Base-by-base conservation (phyloP, 2,888 invertebrate species). In the Andrena fulva region DNA sequence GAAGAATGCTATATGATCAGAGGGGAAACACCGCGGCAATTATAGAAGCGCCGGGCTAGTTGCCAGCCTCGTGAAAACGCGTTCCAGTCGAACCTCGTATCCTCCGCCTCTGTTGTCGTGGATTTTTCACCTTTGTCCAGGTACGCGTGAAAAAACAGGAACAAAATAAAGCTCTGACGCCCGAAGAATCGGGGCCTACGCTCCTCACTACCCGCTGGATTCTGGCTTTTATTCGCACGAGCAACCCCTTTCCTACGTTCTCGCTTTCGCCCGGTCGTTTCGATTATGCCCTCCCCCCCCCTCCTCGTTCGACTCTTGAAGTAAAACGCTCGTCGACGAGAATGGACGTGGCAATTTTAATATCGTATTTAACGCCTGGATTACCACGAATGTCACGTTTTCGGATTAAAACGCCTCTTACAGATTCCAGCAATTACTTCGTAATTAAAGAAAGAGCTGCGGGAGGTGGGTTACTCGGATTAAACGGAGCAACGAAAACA, bases 261-360 rank as follows among this genome's bases (percentile, higher is more conserved):
- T 72, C 68, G 52, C 29, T 72, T 27, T 31, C 63, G 8, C 29
- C 1, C 12, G 20, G n/a, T 31, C 42, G 48, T 35, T 68, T 67
- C 27, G 62, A 68, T 68, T 50, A 42, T 54, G 12, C 50, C n/a
- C 12, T 31, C 20, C 63, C 54, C 0, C 10, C 0, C 10, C 2
- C 35, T 2, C 35, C 10, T 1, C 42, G 31, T 27, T 4, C 35
- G 24, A 48, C 16, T 16, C 29, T 12, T 12, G 10, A 3, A 8
- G 63, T 54, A 27, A 31, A 33, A 12, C 50, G 20, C 42, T 16
- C 42, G 42, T 42, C 16, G 42, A 42, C 42, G 12, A 16, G 42
- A 42, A 16, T 42, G 16, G 42, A 42, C 42, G 42, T 42, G 48
- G 42, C 12, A 24, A 77, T 60, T 76, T 80, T 77, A 77, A 77